Evolutionary conservation across 2,888 invertebrate genomes (phyloP), one percentile per base, ranked within the genome.

Genomic region (Epistrophe grossulariae): DNA sequence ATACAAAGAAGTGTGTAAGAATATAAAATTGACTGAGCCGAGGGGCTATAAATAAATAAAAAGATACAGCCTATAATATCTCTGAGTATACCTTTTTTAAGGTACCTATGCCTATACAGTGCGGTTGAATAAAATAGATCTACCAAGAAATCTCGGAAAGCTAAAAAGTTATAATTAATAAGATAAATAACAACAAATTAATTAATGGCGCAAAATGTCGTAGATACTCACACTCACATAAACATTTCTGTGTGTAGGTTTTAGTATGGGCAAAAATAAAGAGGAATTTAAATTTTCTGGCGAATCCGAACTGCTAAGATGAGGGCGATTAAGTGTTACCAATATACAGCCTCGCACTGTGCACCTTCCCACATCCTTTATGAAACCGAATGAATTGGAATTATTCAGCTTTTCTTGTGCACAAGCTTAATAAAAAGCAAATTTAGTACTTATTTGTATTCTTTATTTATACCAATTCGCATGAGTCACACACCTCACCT

Each of bases 401-500:
- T 50, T 31, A 24, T 59, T 84, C 50, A 71, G 1, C 11, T 60
- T 64, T 17, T 45, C 52, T 50, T 66, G 52, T 50, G 35, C 70
- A 71, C 24, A 70, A 79, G 31, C 40, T 52, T 50, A 70, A 76
- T 59, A 52, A 66, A 60, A 50, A 64, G 62, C 52, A 59, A 80
- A 80, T 76, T 59, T 40, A 71, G 11, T 24, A 24, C 24, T 24
- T 19, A 19, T 50, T 17, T 17, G 17, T 8, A 17, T 7, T 52
- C 52, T 52, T 52, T 6, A 48, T 48, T 17, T 31, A 15, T 7
- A 38, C 28, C 24, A 43, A 17, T 57, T 2, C 2, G 40, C 19
- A 72, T 82, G 82, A 85, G 62, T 85, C 78, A 85, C 17, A 38
- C 66, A 38, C 19, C 10, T 70, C 57, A 40, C 6, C 48, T 73